Conservation (phyloP, 2,888 invertebrate genomes). For the Torymus texanus region DNA sequence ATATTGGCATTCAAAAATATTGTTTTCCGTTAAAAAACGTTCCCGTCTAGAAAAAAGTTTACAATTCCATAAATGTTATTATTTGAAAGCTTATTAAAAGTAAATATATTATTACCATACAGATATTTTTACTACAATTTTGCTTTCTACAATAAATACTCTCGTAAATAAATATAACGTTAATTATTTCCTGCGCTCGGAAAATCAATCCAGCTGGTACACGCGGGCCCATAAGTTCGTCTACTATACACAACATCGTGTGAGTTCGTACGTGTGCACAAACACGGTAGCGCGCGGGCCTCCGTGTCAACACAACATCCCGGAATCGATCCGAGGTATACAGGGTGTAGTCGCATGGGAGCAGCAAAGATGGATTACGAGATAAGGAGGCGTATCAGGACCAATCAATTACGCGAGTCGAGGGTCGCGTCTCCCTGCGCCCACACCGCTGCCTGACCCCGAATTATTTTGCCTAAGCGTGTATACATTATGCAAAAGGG, state of each 20-base stretch:
- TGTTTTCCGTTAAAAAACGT: too few species aligned
- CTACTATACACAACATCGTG: conserved; percentile 24
- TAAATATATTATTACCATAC: too few species aligned
- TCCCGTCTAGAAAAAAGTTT: too few species aligned
- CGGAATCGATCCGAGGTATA: conserved; percentile 57
- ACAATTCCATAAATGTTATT: too few species aligned
- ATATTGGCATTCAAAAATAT: too few species aligned
- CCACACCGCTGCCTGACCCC: neutral
- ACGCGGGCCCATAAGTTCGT: too few species aligned
- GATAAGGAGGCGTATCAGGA: conserved; percentile 74
- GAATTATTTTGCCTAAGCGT: conserved; percentile 47
- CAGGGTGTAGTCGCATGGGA: conserved; percentile 60
- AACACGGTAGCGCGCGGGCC: conserved; percentile 22
- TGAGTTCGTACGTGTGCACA: conserved; percentile 44
- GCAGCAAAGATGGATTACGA: conserved; percentile 69
- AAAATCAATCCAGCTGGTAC: too few species aligned
- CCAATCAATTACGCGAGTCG: conserved; percentile 73
- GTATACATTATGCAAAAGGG: conserved; percentile 22
- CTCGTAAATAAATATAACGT: too few species aligned
- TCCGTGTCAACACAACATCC: conserved; percentile 20
- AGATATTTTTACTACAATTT: too few species aligned
- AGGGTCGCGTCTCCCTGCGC: conserved; percentile 60
- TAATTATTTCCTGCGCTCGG: too few species aligned
- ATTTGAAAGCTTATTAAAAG: too few species aligned
- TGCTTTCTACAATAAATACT: too few species aligned